Evolutionary conservation across 2,888 invertebrate species (phyloP).

Genomic region (Rosalia funebris): DNA sequence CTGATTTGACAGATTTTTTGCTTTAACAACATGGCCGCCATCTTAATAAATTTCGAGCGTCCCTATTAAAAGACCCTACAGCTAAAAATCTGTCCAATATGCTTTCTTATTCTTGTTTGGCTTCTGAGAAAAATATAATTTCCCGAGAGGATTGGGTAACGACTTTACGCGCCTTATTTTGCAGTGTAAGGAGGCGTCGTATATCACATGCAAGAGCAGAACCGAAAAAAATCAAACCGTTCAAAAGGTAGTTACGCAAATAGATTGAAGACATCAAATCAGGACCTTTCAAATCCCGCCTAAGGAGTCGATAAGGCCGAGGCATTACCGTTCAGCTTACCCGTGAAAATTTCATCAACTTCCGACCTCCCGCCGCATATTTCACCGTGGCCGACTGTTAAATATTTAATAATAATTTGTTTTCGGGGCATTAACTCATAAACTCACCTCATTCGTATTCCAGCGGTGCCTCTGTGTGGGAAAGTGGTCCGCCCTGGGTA

Average conservation of each 20-base stretch:
- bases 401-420: slow-evolving; percentile 7
- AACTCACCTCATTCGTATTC: slow-evolving; percentile 97
- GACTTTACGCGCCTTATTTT: no score
- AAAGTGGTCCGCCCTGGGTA: slow-evolving; percentile 94
- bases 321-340: background rate
- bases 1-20: no score
- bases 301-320: background rate
- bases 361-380: background rate
- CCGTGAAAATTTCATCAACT: background rate
- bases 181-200: no score
- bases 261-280: background rate
- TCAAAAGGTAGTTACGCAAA: background rate
- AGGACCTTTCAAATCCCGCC: background rate
- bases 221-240: background rate
- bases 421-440: background rate
- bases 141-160: no score
- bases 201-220: background rate
- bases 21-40: no score
- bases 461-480: slow-evolving; percentile 95
- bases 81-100: no score
- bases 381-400: background rate
- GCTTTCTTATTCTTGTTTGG: no score
- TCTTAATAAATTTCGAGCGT: no score
- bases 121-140: no score
- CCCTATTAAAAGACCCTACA: no score